Percentiles rank a stretch among this genome's conserved stretches.
Evolutionary conservation across 2,797 vertebrate genomes (phyloP).

Genomic region (Cirrhinus molitorella): DNA sequence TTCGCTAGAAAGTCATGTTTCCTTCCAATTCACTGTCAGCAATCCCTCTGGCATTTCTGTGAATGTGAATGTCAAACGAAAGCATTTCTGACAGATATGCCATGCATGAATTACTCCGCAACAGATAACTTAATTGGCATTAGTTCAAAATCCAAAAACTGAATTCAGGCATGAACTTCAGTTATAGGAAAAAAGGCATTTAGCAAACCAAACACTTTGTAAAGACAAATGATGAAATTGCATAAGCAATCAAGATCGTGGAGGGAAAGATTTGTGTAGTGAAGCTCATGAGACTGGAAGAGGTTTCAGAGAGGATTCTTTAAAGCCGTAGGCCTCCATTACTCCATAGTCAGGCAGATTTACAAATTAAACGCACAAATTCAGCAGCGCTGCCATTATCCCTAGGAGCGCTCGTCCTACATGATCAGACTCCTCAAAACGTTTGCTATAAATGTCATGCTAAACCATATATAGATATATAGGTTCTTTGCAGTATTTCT

Average conservation of each 20-base stretch:
- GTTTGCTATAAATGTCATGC: not conserved
- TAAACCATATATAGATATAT: not conserved
- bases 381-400: slow-evolving; percentile 1
- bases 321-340: slow-evolving; percentile 26
- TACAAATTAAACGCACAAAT: slow-evolving; percentile 13
- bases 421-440: not conserved
- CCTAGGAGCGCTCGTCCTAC: not conserved
- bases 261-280: not conserved
- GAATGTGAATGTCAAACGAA: not conserved
- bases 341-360: slow-evolving; percentile 31
- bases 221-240: not conserved
- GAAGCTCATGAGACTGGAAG: slow-evolving; percentile 5
- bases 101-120: not conserved
- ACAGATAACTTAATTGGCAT: not conserved
- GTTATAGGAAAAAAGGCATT: not conserved
- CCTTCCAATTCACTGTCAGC: not conserved
- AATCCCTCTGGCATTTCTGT: not conserved
- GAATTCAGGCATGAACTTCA: not conserved
- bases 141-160: not conserved
- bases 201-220: not conserved
- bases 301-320: slow-evolving; percentile 12
- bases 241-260: not conserved
- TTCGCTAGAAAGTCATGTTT: not conserved
- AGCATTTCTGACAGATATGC: not conserved
- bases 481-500: not conserved